These are phyloP conservation scores for Argyrosomus regius DNA, from an alignment of 2,797 vertebrate species.

Conservation along the genomic window DNA sequence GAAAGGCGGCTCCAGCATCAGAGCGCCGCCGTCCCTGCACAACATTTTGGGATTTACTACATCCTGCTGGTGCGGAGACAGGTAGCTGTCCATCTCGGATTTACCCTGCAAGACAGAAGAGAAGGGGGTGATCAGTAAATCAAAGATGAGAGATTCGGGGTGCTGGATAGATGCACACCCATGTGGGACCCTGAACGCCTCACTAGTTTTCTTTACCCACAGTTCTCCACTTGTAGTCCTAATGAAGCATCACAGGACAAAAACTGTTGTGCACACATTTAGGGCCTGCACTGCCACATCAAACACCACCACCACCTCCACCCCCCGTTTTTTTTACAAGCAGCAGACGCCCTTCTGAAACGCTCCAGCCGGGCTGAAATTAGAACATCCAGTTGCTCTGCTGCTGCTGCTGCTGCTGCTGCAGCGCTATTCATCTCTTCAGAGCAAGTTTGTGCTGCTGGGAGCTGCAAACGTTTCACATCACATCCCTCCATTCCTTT, in stretches of 20 bases:
- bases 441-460: constrained; percentile 77
- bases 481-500: constrained; percentile 41
- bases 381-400: constrained; percentile 90
- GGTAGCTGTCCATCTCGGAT: constrained; percentile 95
- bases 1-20: constrained; percentile 91
- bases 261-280: constrained; percentile 30
- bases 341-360: constrained; percentile 63
- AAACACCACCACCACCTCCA: constrained; percentile 25
- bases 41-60: constrained; percentile 89
- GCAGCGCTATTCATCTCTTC: constrained; percentile 77
- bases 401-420: too few species aligned
- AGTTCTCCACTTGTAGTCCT: neutral
- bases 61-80: constrained; percentile 86
- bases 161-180: constrained; percentile 51
- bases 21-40: constrained; percentile 88
- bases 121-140: constrained; percentile 18
- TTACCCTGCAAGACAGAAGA: constrained; percentile 84
- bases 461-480: constrained; percentile 82
- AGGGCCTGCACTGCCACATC: constrained; percentile 56
- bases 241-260: constrained; percentile 5
- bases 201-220: constrained; percentile 18
- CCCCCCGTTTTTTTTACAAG: constrained; percentile 23
- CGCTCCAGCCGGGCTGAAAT: constrained; percentile 83
- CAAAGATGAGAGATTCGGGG: too few species aligned
- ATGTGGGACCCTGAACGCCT: neutral